Evolutionary conservation across 2,888 invertebrate species (phyloP), one percentile per base, ranked within the genome.

Genomic region (Amblyjoppa fuscipennis): DNA sequence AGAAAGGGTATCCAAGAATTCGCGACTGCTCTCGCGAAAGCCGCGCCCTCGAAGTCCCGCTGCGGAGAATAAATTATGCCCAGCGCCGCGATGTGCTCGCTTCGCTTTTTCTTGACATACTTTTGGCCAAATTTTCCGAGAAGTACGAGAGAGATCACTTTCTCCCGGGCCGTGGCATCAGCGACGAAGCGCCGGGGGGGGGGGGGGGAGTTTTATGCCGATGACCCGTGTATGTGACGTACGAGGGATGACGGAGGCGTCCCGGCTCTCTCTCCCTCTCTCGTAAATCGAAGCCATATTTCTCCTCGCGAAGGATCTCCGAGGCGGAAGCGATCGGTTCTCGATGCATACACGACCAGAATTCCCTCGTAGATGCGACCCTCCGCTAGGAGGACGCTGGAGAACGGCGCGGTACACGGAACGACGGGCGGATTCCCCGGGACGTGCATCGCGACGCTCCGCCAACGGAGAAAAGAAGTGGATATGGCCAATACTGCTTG

Each of bases 201-300:
- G 45, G 6, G 45, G 61, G 38, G 28, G 20, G 68, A 53, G 34
- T 73, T 73, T 82, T 82, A 82, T 68, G 68, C 69, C 85, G 64
- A 74, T 75, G 75, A 79, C 74, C 81, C 78, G 73, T 84, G 70
- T 45, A 82, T 69, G 45, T 64, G 81, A 66, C 34, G 20, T 53
- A 41, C 61, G 53, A 76, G 76, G 76, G 76, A 76, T 66, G 76
- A 25, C 11, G 41, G 70, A 9, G 70, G 71, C 51, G n/a, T 28
- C 41, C 31, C 49, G 38, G 73, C 56, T 68, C 53, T 82, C 31
- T n/a, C 61, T 45, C 13, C 45, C 13, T 45, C 13, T 5, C 71
- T 82, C 75, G 75, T 82, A 79, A 71, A 82, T 85, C 66, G 75
- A 79, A 79, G 64, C 70, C 75, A 79, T 83, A 83, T 83, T 79